These are phyloP conservation scores for Caenorhabditis remanei DNA, from an alignment of 1,140 invertebrate species.

Conservation along the genomic window DNA sequence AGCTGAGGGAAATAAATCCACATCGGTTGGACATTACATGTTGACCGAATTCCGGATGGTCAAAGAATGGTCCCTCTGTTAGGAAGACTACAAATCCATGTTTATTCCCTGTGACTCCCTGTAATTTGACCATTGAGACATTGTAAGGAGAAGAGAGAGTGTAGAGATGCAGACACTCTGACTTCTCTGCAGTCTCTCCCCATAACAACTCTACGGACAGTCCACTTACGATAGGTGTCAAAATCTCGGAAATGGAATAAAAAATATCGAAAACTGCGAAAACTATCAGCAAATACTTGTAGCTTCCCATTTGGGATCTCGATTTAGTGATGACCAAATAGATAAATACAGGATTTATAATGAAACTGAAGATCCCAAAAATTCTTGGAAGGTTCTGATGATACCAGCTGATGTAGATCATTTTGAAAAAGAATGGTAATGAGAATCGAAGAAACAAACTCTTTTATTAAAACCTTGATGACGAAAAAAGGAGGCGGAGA, in stretches of 20 bases:
- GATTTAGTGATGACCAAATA: slow-evolving; percentile 31
- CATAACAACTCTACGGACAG: neutral
- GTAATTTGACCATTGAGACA: neutral
- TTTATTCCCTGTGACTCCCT: neutral
- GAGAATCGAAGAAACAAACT: too few species aligned
- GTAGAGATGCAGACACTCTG: too few species aligned
- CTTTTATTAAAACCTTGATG: neutral
- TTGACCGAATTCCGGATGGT: neutral
- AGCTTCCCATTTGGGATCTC: slow-evolving; percentile 12
- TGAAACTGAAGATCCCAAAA: slow-evolving; percentile 3
- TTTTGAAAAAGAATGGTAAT: neutral
- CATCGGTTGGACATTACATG: slow-evolving; percentile 14
- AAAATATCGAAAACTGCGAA: slow-evolving; percentile 29
- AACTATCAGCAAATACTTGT: neutral
- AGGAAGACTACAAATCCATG: slow-evolving; percentile 8
- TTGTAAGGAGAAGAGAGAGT: neutral
- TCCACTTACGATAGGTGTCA: slow-evolving; percentile 7
- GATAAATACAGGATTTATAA: slow-evolving; percentile 1
- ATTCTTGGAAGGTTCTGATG: neutral
- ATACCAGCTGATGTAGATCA: slow-evolving; percentile 33
- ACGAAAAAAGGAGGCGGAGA: neutral
- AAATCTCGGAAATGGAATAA: slow-evolving; percentile 14
- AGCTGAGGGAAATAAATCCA: slow-evolving; percentile 2
- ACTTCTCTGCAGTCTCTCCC: neutral
- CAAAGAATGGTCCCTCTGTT: neutral